These are phyloP conservation scores for Calephelis nemesis DNA, from an alignment of 1,140 invertebrate species.

Conservation along the genomic window DNA sequence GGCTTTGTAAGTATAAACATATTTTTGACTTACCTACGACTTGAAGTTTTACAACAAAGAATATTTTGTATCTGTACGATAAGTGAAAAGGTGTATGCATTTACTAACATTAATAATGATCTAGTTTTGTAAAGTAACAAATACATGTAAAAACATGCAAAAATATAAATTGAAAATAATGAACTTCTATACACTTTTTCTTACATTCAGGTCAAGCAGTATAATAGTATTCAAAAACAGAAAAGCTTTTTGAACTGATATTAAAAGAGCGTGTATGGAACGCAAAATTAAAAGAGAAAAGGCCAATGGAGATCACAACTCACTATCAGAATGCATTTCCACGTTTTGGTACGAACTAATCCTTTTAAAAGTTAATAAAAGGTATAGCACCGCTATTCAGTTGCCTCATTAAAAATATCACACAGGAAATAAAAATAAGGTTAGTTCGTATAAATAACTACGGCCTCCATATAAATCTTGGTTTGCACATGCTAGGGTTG, in stretches of 20 bases:
- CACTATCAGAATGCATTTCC: constrained; percentile 29
- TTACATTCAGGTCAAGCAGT: constrained; percentile 3
- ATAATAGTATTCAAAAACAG: background rate
- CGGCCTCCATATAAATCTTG: constrained; percentile 67
- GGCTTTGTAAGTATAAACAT: too few species aligned
- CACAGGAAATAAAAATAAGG: constrained; percentile 53
- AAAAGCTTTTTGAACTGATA: background rate
- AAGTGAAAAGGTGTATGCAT: too few species aligned
- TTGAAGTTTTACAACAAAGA: too few species aligned
- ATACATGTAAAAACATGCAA: background rate
- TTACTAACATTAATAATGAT: too few species aligned
- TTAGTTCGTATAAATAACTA: constrained; percentile 64
- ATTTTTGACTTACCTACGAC: too few species aligned
- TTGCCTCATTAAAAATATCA: constrained; percentile 45
- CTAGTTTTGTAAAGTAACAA: too few species aligned
- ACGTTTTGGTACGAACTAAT: constrained; percentile 31
- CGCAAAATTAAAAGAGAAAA: constrained; percentile 8
- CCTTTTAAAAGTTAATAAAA: constrained; percentile 38
- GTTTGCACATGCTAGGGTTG: constrained; percentile 60
- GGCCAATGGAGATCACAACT: constrained; percentile 23
- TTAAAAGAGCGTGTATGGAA: constrained; percentile 6
- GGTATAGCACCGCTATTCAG: constrained; percentile 33
- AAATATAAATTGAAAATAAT: background rate
- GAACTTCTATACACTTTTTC: background rate
- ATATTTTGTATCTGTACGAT: too few species aligned